phyloP scores from a whole-genome alignment of 2,888 invertebrate genomes.

The Idaea straminata region DNA sequence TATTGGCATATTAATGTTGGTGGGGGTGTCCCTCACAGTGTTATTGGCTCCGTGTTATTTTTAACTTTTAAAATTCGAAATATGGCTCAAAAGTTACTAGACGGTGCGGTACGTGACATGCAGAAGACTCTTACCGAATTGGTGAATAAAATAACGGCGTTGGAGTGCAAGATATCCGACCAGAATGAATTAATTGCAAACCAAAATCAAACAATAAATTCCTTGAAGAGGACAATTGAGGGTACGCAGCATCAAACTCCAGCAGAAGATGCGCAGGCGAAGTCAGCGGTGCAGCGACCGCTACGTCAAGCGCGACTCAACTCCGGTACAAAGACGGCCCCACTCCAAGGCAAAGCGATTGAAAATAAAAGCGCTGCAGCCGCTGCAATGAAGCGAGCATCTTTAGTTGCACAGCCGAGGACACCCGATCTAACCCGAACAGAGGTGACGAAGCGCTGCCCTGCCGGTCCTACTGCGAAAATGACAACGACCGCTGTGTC shows the following conservation, averaged over 20 bases:
- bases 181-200: background rate
- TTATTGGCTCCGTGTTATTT: background rate
- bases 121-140: constrained; percentile 6
- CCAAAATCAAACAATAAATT: background rate
- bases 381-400: background rate
- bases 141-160: background rate
- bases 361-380: background rate
- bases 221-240: background rate
- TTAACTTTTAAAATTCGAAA: background rate
- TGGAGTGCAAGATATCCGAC: background rate
- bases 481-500: no score
- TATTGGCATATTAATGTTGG: no score
- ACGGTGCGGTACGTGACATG: constrained; percentile 17
- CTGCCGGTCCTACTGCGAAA: no score
- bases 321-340: background rate
- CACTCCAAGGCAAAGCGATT: background rate
- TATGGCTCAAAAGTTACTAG: constrained; percentile 22
- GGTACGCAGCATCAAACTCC: background rate
- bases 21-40: background rate
- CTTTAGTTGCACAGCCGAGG: background rate
- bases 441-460: background rate
- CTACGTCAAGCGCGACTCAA: background rate
- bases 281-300: background rate
- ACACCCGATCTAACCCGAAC: background rate
- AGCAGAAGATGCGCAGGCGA: background rate